Base-by-base conservation (phyloP, 2,888 invertebrate species). In the Opisthograptis luteolata region DNA sequence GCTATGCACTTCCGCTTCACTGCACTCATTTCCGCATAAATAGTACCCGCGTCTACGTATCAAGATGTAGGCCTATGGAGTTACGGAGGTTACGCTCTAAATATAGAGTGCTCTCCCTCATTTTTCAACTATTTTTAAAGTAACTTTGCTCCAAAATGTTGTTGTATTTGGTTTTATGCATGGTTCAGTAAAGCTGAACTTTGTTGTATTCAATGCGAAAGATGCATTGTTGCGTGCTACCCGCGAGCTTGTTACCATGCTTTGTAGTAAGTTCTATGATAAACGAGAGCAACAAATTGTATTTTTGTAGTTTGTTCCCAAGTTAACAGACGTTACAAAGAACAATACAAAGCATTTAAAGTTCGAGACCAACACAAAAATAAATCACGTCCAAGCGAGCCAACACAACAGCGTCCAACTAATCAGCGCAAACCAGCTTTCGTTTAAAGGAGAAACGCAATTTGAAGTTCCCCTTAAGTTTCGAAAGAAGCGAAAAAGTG, bases 1-100 rank as follows among this genome's bases (percentile, higher is more conserved):
- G 81, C 76, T 84, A 79, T 84, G 79, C 86, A 84, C 84, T 87
- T 88, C 87, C 88, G 81, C 83, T 73, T 84, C 84, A 75, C 86
- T 84, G 81, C 87, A 84, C 84, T 87, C 81, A 87, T 87, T 88
- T 87, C 84, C 84, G 87, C 81, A 87, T 85, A 87, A 87, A 86
- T 79, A 85, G 75, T 79, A 78, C 76, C 73, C 76, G 73, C 74
- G 66, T 70, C 66, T 62, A 20, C 58, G 67, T 77, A 81, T 81
- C 77, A 81, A 85, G 76, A 85, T 75, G 66, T 71, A 76, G 71
- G 69, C 74, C 67, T 74, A 40, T 19, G 28, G 62, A 55, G 55
- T 28, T 27, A 27, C 24, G 20, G 20, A 14, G 24, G 32, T 8
- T n/a, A 12, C 12, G 15, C 15, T 31, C 22, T 28, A 43, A 35